A percentile compares a stretch with the other conserved stretches of the same genome.
These are phyloP conservation scores for Lepus europaeus DNA, from an alignment of 2,113 vertebrate genomes.

Conservation along the genomic window DNA sequence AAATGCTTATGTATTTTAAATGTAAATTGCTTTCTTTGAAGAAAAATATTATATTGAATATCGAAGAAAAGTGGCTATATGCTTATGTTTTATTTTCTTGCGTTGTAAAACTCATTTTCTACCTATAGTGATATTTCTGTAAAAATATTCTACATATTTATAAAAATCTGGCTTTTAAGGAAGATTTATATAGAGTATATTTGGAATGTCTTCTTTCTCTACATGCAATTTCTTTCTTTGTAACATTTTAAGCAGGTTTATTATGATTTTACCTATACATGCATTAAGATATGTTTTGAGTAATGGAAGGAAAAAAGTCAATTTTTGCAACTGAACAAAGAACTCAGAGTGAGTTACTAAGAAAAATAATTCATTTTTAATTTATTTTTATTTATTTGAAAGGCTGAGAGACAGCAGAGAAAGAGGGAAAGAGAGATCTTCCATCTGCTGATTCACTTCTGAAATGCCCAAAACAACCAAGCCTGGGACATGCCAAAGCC, in stretches of 20 bases:
- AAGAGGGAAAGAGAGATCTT: too few relatives aligned
- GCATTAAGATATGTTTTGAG: constrained; percentile 67
- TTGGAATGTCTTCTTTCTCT: constrained; percentile 65
- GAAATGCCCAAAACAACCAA: too few relatives aligned
- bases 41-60: constrained; percentile 52
- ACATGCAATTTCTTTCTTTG: constrained; percentile 76
- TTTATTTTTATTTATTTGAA: too few relatives aligned
- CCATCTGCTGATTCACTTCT: too few relatives aligned
- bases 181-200: constrained; percentile 65
- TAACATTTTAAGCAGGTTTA: constrained; percentile 63
- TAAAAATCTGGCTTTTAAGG: constrained; percentile 75
- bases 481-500: too few relatives aligned
- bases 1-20: constrained; percentile 71
- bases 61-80: constrained; percentile 46
- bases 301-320: not conserved
- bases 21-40: constrained; percentile 69
- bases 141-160: constrained; percentile 67
- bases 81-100: constrained; percentile 60
- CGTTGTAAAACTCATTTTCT: constrained; percentile 73
- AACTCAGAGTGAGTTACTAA: constrained; percentile 45
- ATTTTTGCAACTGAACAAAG: constrained; percentile 48
- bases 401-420: too few relatives aligned
- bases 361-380: not conserved
- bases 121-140: constrained; percentile 61
- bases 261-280: constrained; percentile 72